These are phyloP conservation scores for Lochmaea capreae DNA, from an alignment of 2,888 invertebrate species.

Conservation along the genomic window DNA sequence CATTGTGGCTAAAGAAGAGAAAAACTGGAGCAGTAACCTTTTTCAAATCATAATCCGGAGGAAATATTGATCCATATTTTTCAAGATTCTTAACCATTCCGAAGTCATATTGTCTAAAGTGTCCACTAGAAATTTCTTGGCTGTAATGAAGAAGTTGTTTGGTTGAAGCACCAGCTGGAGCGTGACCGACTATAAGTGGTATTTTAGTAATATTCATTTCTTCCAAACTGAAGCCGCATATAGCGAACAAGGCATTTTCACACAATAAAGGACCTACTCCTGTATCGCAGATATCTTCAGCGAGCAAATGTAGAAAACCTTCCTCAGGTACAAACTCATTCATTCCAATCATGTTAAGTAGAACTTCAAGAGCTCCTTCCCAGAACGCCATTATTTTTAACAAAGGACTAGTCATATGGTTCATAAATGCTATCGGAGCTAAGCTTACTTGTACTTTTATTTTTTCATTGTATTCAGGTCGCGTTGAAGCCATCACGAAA, in stretches of 20 bases:
- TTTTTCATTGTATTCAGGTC: constrained; percentile 75
- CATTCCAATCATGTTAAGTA: constrained; percentile 25
- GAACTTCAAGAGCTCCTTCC: constrained; percentile 17
- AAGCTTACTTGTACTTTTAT: constrained; percentile 75
- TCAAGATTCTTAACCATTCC: constrained; percentile 60
- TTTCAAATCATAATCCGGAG: constrained; percentile 64
- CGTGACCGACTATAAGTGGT: constrained; percentile 47
- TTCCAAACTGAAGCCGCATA: constrained; percentile 58
- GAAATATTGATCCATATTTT: constrained; percentile 58
- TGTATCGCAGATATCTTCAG: background rate
- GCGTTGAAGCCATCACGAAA: constrained; percentile 74
- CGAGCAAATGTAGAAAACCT: constrained; percentile 22
- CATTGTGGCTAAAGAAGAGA: constrained; percentile 66
- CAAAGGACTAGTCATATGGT: constrained; percentile 65
- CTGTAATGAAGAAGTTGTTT: constrained; percentile 79
- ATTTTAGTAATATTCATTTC: constrained; percentile 59
- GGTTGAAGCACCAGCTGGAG: constrained; percentile 66
- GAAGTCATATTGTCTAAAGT: constrained; percentile 69
- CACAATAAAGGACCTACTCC: constrained; percentile 48
- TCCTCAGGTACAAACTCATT: constrained; percentile 29
- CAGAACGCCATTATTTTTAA: constrained; percentile 53
- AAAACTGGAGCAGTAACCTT: constrained; percentile 64
- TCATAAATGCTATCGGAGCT: constrained; percentile 77
- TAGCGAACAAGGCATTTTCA: constrained; percentile 55
- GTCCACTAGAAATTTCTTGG: constrained; percentile 70